Conservation (phyloP, 2,113 vertebrate species). For the Alligator mississippiensis region DNA sequence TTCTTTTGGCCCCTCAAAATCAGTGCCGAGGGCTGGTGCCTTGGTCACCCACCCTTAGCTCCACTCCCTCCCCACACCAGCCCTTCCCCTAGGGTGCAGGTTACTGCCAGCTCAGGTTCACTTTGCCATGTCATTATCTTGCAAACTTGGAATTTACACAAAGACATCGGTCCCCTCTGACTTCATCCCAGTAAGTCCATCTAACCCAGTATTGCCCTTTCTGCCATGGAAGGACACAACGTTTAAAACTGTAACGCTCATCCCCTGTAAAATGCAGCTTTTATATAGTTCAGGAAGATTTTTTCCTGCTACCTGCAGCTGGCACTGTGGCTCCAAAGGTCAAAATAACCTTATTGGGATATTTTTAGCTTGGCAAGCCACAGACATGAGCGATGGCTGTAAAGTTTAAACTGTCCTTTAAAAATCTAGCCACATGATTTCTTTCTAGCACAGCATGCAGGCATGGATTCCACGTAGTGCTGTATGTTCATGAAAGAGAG, state of each 20-base stretch:
- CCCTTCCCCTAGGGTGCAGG: too few relatives aligned
- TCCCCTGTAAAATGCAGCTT: not conserved
- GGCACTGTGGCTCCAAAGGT: not conserved
- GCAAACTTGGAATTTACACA: not conserved
- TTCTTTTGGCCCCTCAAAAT: not conserved
- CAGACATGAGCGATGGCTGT: not conserved
- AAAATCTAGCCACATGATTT: not conserved
- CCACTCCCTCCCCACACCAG: not conserved
- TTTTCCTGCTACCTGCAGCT: conserved; percentile 10
- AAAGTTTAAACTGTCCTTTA: conserved; percentile 31
- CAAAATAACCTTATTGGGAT: conserved; percentile 47
- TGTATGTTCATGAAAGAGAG: not conserved
- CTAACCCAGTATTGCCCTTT: not conserved
- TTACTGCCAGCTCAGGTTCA: not conserved
- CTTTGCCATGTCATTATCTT: not conserved
- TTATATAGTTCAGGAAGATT: not conserved
- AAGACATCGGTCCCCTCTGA: not conserved
- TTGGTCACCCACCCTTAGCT: not conserved
- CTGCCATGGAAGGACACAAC: not conserved
- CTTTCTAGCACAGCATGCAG: not conserved
- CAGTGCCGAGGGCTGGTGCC: not conserved
- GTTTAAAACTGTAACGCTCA: not conserved
- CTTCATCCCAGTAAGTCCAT: not conserved
- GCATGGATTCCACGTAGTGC: fast-evolving
- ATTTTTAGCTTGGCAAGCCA: conserved; percentile 55